Base-by-base conservation (phyloP, 2,888 invertebrate species). In the Romanomermis culicivorax region DNA sequence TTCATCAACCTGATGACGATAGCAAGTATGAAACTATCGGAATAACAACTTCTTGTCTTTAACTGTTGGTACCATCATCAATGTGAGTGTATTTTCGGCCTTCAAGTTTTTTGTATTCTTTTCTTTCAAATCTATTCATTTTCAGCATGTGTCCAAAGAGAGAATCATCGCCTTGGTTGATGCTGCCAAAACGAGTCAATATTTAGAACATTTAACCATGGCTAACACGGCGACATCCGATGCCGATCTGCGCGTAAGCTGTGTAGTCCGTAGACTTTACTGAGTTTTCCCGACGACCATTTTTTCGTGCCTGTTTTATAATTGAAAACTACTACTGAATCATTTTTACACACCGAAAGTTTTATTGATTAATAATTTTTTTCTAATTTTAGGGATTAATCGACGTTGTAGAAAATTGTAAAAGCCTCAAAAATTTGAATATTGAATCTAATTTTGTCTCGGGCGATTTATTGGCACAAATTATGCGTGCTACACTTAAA, bases 391-490 rank as follows among this genome's bases (percentile, higher is more conserved):
- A 66, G 65, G 65, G 64, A 2, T 57, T 68, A 20, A 55, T 63
- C 11, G 63, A 64, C 36, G 57, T 68, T 48, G 57, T 67, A 26
- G 67, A 67, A 55, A 57, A 57, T 42, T 75, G 75, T 62, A 70
- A 70, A 54, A 70, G 71, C 1, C 62, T 77, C 51, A 68, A 68
- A 56, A 67, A 67, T 20, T 64, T 77, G 36, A 76, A 75, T 62
- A 65, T 77, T 24, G 93, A 95, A 78, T 91, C 91, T 65, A 97
- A 97, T 78, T 89, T 86, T 75, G 81, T 99, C 70, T 84, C 83
- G 69, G 91, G 93, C 57, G 77, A 80, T 61, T 80, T 83, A 58
- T 78, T 95, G 67, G 83, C 89, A 61, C 79, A 79, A 71, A 77
- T 97, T 61, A 78, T 93, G 58, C 81, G 81, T 71, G 79, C 88